Evolutionary conservation across 1,140 invertebrate species (phyloP).

Genomic region (Drosophila serrata): DNA sequence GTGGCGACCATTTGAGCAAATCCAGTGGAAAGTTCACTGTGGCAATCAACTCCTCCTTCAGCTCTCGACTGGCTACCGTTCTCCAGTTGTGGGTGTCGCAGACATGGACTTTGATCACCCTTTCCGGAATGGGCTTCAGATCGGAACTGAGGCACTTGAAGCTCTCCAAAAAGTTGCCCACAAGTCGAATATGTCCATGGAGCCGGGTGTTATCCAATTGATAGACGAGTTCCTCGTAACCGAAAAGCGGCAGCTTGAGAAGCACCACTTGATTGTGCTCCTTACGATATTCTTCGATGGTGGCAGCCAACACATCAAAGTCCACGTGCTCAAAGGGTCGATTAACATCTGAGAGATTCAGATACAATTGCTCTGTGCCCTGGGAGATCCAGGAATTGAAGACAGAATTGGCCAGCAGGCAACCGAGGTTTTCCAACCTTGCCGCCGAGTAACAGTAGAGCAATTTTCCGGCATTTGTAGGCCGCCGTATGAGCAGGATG

Average conservation of each 20-base stretch:
- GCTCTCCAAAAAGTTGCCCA: neutral
- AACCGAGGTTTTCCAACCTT: slow-evolving; percentile 54
- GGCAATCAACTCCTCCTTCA: neutral
- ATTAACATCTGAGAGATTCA: slow-evolving; percentile 51
- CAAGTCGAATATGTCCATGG: slow-evolving; percentile 46
- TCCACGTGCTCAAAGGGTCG: slow-evolving; percentile 39
- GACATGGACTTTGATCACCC: slow-evolving; percentile 11
- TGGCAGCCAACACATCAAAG: slow-evolving; percentile 46
- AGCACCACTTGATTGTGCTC: neutral
- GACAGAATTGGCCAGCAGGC: slow-evolving; percentile 35
- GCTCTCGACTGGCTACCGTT: neutral
- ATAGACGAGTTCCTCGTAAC: slow-evolving; percentile 53
- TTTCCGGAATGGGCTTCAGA: slow-evolving; percentile 11
- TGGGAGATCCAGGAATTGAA: slow-evolving; percentile 55
- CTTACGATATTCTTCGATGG: slow-evolving; percentile 4
- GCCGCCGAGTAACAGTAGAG: slow-evolving; percentile 66
- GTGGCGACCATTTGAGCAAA: slow-evolving; percentile 47
- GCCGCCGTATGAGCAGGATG: slow-evolving; percentile 49
- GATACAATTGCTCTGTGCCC: slow-evolving; percentile 54
- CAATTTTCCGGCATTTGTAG: slow-evolving; percentile 20
- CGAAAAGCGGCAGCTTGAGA: slow-evolving; percentile 49
- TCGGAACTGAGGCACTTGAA: slow-evolving; percentile 33
- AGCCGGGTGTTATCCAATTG: slow-evolving; percentile 41
- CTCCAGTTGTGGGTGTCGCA: neutral
- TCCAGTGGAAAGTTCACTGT: neutral